These are phyloP conservation scores for Scytalopus superciliaris DNA, from an alignment of 2,113 vertebrate genomes.

Conservation along the genomic window DNA sequence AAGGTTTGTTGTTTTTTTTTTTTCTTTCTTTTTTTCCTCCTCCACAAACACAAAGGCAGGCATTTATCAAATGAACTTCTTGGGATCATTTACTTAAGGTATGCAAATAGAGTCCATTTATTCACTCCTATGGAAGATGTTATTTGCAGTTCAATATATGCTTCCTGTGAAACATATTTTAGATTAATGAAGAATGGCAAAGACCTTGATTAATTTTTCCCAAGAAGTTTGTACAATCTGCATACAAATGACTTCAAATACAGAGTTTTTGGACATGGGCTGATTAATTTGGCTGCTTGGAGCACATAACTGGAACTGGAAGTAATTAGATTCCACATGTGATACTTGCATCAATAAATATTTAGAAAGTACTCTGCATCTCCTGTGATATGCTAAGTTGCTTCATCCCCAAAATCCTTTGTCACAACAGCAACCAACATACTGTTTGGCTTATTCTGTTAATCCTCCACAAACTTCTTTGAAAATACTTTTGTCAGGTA, in stretches of 20 bases:
- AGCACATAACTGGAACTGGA: not conserved
- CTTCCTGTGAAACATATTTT: not conserved
- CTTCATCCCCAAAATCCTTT: not conserved
- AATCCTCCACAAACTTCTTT: not conserved
- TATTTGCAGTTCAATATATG: not conserved
- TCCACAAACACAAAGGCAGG: not conserved
- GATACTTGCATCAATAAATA: not conserved
- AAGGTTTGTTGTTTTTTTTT: not conserved
- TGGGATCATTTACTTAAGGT: not conserved
- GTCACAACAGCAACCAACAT: not conserved
- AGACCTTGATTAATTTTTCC: not conserved
- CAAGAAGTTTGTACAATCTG: not conserved
- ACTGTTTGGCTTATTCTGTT: not conserved
- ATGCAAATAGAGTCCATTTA: not conserved
- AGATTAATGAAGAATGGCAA: not conserved
- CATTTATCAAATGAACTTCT: not conserved
- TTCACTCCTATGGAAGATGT: not conserved
- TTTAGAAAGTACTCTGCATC: not conserved
- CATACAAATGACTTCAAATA: not conserved
- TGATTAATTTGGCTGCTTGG: not conserved
- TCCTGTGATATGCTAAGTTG: not conserved
- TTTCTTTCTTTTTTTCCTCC: not conserved
- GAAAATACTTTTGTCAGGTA: not conserved
- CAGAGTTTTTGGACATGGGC: not conserved
- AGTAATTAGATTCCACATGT: not conserved